Base-by-base conservation (phyloP, 2,888 invertebrate genomes). In the Pegoplata infirma region DNA sequence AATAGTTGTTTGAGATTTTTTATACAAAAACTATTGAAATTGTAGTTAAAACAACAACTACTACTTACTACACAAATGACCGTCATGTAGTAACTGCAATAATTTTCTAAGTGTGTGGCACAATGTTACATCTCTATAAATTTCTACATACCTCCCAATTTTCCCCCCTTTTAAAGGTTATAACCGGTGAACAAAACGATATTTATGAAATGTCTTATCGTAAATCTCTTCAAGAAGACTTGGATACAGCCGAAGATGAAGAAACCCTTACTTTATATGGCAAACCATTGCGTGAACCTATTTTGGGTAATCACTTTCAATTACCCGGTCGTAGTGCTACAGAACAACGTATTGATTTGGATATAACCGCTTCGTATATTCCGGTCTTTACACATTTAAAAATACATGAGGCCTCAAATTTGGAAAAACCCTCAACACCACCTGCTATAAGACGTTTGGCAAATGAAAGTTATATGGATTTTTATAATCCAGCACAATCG, bases 371-470 rank as follows among this genome's bases (percentile, higher is more conserved):
- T 81, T 91, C 91, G 76, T 91, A 92, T 82, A 94, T 94, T 87
- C 94, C 94, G 66, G 91, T 94, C 80, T 94, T 93, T 89, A 87
- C 91, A 73, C 94, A 94, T 89, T 90, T 94, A 81, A 91, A 92
- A 83, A 91, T 93, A 86, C 92, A 92, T 82, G 90, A 91, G 51
- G 91, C 92, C 56, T 87, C 88, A 84, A 91, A 92, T 67, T 90
- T 94, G 82, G 90, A 91, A 59, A 90, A 91, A 40, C 92, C 93
- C 68, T 85, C 90, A 63, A 92, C 92, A 79, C 93, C 93, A 17
- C 84, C 84, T 81, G 87, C 90, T 46, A 91, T 92, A 82, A 89
- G 87, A 51, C 88, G 88, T 73, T 90, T 90, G 1, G 83, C 80
- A 16, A 82, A 83, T 3, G 84, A 88, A 59, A 84, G 85, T 32